These are phyloP conservation scores for Lycorma delicatula DNA, from an alignment of 1,140 invertebrate genomes.

Conservation along the genomic window DNA sequence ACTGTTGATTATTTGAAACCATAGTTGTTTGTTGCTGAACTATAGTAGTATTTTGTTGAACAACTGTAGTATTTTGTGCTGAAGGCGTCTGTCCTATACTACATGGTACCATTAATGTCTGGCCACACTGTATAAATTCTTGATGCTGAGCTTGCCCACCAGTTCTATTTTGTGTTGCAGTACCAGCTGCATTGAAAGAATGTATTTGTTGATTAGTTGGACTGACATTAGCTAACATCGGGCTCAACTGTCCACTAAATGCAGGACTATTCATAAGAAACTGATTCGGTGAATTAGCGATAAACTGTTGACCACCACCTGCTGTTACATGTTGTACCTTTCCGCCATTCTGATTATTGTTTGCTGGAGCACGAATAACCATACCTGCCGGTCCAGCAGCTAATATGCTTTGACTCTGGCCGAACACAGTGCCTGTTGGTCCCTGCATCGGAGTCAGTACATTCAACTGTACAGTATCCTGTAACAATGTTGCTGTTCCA, in stretches of 20 bases:
- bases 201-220: slow-evolving; percentile 46
- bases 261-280: slow-evolving; percentile 60
- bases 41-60: slow-evolving; percentile 58
- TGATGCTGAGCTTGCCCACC: slow-evolving; percentile 34
- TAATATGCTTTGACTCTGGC: slow-evolving; percentile 54
- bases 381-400: slow-evolving; percentile 62
- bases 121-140: slow-evolving; percentile 55
- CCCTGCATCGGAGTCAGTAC: slow-evolving; percentile 65
- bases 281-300: slow-evolving; percentile 53
- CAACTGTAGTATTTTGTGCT: slow-evolving; percentile 36
- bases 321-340: slow-evolving; percentile 15
- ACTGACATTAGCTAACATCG: slow-evolving; percentile 61
- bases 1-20: slow-evolving; percentile 56
- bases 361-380: slow-evolving; percentile 58
- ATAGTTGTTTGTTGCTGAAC: slow-evolving; percentile 58
- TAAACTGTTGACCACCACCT: slow-evolving; percentile 21
- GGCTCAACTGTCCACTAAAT: slow-evolving; percentile 66
- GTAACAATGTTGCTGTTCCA: slow-evolving; percentile 53
- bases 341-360: slow-evolving; percentile 16
- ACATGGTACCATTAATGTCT: slow-evolving; percentile 54
- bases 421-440: slow-evolving; percentile 36
- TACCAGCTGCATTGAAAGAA: slow-evolving; percentile 8
- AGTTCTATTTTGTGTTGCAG: not conserved
- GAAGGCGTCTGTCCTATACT: slow-evolving; percentile 50
- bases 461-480: slow-evolving; percentile 63